These are phyloP conservation scores for Pteropus rufus DNA, from an alignment of 2,797 vertebrate species.

Conservation along the genomic window DNA sequence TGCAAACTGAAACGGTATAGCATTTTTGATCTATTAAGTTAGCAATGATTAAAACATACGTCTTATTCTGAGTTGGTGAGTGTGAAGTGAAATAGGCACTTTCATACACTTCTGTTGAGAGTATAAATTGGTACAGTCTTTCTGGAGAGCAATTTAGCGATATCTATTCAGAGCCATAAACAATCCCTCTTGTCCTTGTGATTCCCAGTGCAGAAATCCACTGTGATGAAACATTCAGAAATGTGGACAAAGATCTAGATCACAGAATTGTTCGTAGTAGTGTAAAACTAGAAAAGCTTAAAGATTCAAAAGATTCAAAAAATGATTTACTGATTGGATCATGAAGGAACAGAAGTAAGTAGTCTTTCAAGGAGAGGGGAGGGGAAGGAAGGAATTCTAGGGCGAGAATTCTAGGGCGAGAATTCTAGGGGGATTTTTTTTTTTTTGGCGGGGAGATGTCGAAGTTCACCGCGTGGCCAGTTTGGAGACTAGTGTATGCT, in stretches of 20 bases:
- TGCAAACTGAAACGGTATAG: background rate
- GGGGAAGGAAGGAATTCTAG: background rate
- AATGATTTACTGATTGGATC: background rate
- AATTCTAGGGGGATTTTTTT: too few relatives aligned
- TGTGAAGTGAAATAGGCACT: background rate
- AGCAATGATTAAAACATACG: background rate
- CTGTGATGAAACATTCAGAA: background rate
- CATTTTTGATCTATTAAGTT: background rate
- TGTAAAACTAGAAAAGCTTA: background rate
- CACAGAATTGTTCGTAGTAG: background rate
- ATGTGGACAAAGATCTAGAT: background rate
- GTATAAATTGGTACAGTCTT: background rate
- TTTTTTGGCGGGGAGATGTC: background rate
- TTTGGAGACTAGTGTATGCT: background rate
- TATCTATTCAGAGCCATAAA: background rate
- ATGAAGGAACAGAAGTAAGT: background rate
- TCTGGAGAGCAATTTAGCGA: background rate
- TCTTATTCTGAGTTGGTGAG: background rate
- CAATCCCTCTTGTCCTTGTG: background rate
- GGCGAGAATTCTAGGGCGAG: background rate
- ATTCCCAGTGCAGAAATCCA: background rate
- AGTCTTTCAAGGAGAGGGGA: background rate
- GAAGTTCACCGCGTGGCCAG: rapidly evolving
- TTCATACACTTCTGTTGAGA: background rate
- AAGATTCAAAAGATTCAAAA: background rate